These are phyloP conservation scores for Austrolebias charrua DNA, from an alignment of 2,797 vertebrate species.

Conservation along the genomic window DNA sequence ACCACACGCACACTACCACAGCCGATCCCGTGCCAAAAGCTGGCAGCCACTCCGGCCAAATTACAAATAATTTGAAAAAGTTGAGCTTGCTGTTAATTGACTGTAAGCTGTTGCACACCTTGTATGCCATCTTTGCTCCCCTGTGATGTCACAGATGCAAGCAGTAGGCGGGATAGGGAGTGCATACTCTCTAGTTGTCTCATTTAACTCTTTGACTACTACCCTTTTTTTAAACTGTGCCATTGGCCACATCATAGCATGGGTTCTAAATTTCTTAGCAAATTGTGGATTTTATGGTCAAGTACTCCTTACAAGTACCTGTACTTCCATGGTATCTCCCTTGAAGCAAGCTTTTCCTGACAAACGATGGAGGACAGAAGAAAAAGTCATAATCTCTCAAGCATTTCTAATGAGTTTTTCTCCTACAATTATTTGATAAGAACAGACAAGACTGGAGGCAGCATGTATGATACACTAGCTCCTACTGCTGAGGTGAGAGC, in stretches of 20 bases:
- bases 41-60: too few species aligned
- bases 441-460: constrained; percentile 81
- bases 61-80: too few species aligned
- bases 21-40: too few species aligned
- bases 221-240: constrained; percentile 23
- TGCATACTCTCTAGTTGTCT: too few species aligned
- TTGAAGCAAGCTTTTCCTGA: constrained; percentile 71
- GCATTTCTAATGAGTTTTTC: constrained; percentile 89
- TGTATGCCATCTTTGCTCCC: too few species aligned
- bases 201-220: background rate
- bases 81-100: too few species aligned
- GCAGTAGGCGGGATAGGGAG: too few species aligned
- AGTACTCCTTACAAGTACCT: constrained; percentile 72
- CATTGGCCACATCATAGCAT: constrained; percentile 55
- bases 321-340: constrained; percentile 70
- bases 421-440: constrained; percentile 88
- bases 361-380: constrained; percentile 77
- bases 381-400: constrained; percentile 82
- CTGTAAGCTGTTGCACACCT: too few species aligned
- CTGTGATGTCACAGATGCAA: too few species aligned
- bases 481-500: constrained; percentile 72
- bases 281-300: constrained; percentile 66
- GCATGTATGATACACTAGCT: constrained; percentile 78
- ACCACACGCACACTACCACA: too few species aligned
- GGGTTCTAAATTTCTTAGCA: constrained; percentile 53